phyloP scores from a whole-genome alignment of 1,140 invertebrate genomes.

The Streblospio benedicti region DNA sequence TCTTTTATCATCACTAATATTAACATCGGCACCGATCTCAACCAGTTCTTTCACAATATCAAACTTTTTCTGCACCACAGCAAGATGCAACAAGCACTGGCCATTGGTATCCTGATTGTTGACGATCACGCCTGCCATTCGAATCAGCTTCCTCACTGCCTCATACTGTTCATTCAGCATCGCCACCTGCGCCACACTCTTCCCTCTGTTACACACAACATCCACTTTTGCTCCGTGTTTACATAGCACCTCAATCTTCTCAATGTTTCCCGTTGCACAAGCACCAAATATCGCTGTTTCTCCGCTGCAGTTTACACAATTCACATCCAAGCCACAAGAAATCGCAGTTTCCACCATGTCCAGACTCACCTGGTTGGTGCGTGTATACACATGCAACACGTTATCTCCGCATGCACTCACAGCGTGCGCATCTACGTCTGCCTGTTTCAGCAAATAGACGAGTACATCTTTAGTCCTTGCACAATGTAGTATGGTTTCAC shows the following conservation, averaged over 20 bases:
- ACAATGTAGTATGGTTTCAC: background rate
- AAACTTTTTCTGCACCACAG: too few relatives aligned
- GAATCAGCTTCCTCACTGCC: background rate
- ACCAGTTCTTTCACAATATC: too few relatives aligned
- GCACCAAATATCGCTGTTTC: slow-evolving; percentile 2
- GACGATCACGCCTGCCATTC: background rate
- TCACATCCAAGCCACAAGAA: background rate
- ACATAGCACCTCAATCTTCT: background rate
- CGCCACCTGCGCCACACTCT: background rate
- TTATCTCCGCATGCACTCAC: background rate
- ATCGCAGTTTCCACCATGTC: background rate
- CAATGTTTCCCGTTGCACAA: background rate
- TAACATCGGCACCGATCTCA: too few relatives aligned
- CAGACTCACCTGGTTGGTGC: background rate
- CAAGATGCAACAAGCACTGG: background rate
- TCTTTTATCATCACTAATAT: too few relatives aligned
- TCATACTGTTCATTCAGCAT: background rate
- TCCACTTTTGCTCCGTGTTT: background rate
- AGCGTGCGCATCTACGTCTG: background rate
- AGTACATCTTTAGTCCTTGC: background rate
- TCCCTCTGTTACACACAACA: background rate
- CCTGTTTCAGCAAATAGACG: background rate
- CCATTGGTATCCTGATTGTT: background rate
- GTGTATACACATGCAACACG: background rate
- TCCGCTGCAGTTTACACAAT: background rate